Evolutionary conservation across 2,888 invertebrate genomes (phyloP), one percentile per base, ranked within the genome.

Genomic region (Pollenia labialis): DNA sequence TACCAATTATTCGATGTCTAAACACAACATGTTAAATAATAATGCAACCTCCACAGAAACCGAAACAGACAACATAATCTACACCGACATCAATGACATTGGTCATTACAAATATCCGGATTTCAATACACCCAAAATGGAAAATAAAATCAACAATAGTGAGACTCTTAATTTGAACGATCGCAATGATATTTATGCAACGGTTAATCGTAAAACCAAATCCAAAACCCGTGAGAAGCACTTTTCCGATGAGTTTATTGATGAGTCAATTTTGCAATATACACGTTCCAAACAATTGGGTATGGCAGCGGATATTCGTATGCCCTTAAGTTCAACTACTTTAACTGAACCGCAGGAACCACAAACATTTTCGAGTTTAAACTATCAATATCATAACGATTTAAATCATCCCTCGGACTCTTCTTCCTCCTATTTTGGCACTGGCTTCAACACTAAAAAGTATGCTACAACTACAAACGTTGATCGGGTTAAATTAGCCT

Each of bases 1-100:
- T 93, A 93, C 93, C 90, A 93, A 90, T 91, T 93, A 91, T 93
- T 93, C 92, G 93, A 93, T 93, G 93, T 93, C 93, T 93, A 93
- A 93, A 89, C 92, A 92, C 90, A 92, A 91, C 89, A 91, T 93
- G 91, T 90, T 92, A 48, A 93, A 92, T 88, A 92, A 92, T 87
- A 93, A 91, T 88, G 92, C 87, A 87, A 88, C 91, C 90, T 93
- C 93, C 85, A 93, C 92, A 69, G 92, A 93, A 90, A 93, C 93
- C 85, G 92, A 93, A 90, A 93, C 93, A 79, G 93, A 93, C 89
- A 93, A 93, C 88, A 92, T 93, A 87, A 93, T 93, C 75, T 93
- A 93, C 89, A 92, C 92, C 46, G 93, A 93, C 87, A 93, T 93
- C 68, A 93, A 93, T 88, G 93, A 93, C 88, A 91, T 93, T 81